Percentiles rank a stretch among this genome's conserved stretches.
Conservation (phyloP, 2,888 invertebrate genomes). For the Octonoba sinensis region DNA sequence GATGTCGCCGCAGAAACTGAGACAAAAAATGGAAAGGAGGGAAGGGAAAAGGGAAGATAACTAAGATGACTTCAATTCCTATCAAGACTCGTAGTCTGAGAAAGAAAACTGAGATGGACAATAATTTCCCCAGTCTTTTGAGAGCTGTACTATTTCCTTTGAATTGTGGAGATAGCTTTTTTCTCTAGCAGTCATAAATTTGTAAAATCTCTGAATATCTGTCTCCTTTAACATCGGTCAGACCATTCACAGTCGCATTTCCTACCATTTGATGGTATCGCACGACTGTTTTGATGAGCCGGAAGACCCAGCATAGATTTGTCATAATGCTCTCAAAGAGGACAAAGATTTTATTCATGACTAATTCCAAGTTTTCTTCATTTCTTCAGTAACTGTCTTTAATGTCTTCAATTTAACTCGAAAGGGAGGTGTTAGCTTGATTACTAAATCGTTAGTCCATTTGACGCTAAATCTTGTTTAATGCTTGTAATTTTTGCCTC, state of each 20-base stretch:
- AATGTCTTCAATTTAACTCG: too few species aligned
- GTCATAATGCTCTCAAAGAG: slow-evolving; percentile 7
- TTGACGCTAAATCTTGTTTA: too few species aligned
- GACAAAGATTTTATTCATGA: too few species aligned
- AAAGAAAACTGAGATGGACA: slow-evolving; percentile 30
- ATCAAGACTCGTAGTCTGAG: slow-evolving; percentile 17
- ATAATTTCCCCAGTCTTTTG: slow-evolving; percentile 52
- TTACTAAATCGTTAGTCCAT: too few species aligned
- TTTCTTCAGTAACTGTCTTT: too few species aligned
- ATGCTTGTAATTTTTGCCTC: too few species aligned
- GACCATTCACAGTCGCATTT: slow-evolving; percentile 52
- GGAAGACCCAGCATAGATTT: slow-evolving; percentile 15
- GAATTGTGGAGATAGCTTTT: slow-evolving; percentile 52
- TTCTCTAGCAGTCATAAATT: slow-evolving; percentile 53
- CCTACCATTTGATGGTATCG: slow-evolving; percentile 44
- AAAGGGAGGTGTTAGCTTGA: too few species aligned
- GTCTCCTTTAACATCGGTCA: slow-evolving; percentile 51
- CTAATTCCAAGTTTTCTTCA: too few species aligned
- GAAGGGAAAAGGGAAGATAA: slow-evolving; percentile 37
- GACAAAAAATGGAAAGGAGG: slow-evolving; percentile 29
- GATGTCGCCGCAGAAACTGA: slow-evolving; percentile 57
- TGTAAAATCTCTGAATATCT: slow-evolving; percentile 44
- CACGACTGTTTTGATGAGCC: slow-evolving; percentile 29
- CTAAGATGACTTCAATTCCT: slow-evolving; percentile 46
- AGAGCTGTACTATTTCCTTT: slow-evolving; percentile 38